Base-by-base conservation (phyloP, 2,113 vertebrate genomes). In the Tichodroma muraria region DNA sequence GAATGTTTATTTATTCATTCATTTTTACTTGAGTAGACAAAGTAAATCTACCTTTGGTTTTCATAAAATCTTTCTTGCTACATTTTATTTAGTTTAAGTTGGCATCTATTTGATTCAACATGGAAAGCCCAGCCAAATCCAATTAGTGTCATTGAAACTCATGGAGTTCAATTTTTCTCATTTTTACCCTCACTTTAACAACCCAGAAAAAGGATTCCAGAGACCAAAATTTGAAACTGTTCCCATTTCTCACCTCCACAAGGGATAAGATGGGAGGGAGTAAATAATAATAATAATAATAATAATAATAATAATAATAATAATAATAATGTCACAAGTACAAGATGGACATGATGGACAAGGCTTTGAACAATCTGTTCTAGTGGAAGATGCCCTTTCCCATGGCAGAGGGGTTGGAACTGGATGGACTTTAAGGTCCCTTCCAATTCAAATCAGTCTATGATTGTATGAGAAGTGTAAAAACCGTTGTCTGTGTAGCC, bases 1-100 rank as follows among this genome's bases (percentile, higher is more conserved):
- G 59, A 93, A 78, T 91, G 89, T 93, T 96, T 90, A 96, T 92
- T 97, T 95, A 76, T 95, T 95, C 52, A 83, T 83, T 97, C 92
- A 79, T 94, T 96, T 97, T 97, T 95, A 95, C 82, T 90, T 91
- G 68, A 96, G 73, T 70, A 89, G 94, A 96, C 96, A 97, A 96
- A 95, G 54, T 91, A 94, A 97, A 93, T 75, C 91, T 90, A 72
- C 69, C 61, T 59, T 92, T 89, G 63, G 66, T 94, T 96, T 96
- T 94, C 92, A 95, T 91, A 94, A 95, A 93, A 64, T 33, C 60
- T 86, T 57, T 76, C 69, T 94, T 91, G 33, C 77, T 83, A 72
- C 60, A 63, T 93, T 95, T 84, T 88, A 35, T 82, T 90, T 87
- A 83, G 88, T 96, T 92, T 96, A 64, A 90, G 80, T 85, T 96